Evolutionary conservation across 2,888 invertebrate genomes (phyloP), one percentile per base, ranked within the genome.

Genomic region (Ochropleura leucogaster): DNA sequence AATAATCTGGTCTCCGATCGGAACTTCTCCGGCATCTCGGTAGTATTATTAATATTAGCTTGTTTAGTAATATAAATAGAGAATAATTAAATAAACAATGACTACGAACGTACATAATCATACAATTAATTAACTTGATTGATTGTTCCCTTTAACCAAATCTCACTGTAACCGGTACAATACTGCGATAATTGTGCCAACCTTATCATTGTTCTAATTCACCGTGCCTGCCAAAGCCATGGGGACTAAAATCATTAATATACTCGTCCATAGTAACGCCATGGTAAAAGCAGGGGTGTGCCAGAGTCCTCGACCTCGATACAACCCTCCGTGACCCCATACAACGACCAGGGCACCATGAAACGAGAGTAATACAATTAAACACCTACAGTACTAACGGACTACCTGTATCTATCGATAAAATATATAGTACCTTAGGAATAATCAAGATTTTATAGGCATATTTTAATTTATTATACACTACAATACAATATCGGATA

Each of bases 341-440:
- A 73, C 77, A 86, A 65, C 77, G 82, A 90, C 91, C 90, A 93
- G 89, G 91, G 85, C 90, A 91, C 92, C 93, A 93, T 95, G 94
- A 93, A 92, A 92, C 92, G 93, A 87, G 86, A 87, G 84, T 95
- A 95, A 95, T 95, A 90, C 95, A 95, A 95, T 95, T 95, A 91
- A 89, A 91, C 94, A 92, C 88, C 89, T 87, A 83, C 64, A 72
- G 55, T 71, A 59, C 63, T 73, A 60, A 40, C 16, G 49, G 68
- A 16, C 76, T 79, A 79, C 80, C 74, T 83, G 75, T 77, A 46
- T 77, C 73, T 77, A 63, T 60, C 51, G 55, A 49, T 79, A 53
- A 2, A 46, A 62, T 44, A 62, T 44, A n/a, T 72, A 42, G 30
- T 47, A 55, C 3, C 42, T 51, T 16, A 53, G n/a, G 16, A 51